Evolutionary conservation across 2,113 vertebrate species (phyloP).

Genomic region (Cyphomyrus discorhynchus): DNA sequence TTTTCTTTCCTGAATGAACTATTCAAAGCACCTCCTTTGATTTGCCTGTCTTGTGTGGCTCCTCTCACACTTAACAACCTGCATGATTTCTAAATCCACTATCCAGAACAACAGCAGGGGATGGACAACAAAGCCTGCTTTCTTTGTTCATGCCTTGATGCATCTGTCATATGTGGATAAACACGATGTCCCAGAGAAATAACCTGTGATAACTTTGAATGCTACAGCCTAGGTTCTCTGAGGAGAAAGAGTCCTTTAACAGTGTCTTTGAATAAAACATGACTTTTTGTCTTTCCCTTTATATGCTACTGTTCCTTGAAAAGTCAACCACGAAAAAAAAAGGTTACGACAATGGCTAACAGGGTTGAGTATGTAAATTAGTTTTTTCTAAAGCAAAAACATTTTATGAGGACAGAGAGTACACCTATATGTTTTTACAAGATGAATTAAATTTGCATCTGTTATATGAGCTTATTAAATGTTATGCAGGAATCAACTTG

Average conservation of each 20-base stretch:
- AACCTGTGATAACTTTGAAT: conserved; percentile 13
- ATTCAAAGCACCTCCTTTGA: conserved; percentile 14
- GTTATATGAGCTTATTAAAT: background rate
- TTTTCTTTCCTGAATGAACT: background rate
- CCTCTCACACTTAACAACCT: background rate
- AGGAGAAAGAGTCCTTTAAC: conserved; percentile 9
- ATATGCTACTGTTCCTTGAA: conserved; percentile 11
- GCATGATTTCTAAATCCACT: conserved; percentile 1
- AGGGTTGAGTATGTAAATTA: background rate
- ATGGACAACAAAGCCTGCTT: background rate
- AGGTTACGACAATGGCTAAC: conserved; percentile 13
- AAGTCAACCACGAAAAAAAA: conserved; percentile 5
- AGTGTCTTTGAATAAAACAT: conserved; percentile 29
- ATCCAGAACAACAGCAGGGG: background rate
- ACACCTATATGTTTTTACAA: conserved; percentile 9
- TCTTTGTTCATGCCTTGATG: background rate
- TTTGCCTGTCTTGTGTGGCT: background rate
- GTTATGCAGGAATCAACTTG: background rate
- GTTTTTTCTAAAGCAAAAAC: conserved; percentile 16
- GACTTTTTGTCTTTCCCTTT: conserved; percentile 1
- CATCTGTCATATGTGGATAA: conserved; percentile 17
- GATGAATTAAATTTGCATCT: background rate
- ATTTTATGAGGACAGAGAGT: conserved; percentile 12
- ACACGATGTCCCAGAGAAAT: conserved; percentile 12
- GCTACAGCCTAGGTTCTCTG: background rate